phyloP scores from a whole-genome alignment of 2,888 invertebrate genomes.

The Tetanocera ferruginea region DNA sequence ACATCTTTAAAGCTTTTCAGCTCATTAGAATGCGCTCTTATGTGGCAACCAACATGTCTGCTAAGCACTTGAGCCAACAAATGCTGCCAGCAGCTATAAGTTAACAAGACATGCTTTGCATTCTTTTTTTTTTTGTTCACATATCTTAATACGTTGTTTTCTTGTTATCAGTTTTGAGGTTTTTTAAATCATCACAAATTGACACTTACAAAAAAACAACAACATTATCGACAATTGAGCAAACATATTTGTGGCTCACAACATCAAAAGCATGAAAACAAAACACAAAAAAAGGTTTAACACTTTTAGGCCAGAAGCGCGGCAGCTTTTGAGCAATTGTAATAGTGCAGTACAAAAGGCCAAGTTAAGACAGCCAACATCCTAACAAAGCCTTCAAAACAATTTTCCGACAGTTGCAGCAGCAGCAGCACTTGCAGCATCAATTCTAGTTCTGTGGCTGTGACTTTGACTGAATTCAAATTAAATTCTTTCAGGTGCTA shows the following conservation, averaged over 20 bases:
- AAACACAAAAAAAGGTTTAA: neutral
- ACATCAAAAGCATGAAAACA: neutral
- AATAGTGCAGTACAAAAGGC: neutral
- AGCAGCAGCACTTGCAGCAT: constrained; percentile 2
- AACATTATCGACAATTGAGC: constrained; percentile 5
- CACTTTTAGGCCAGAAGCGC: constrained; percentile 16
- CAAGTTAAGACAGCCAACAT: neutral
- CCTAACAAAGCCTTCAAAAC: constrained; percentile 6
- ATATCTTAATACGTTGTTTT: neutral
- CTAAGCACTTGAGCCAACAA: neutral
- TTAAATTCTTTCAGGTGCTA: constrained; percentile 18
- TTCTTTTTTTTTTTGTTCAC: neutral
- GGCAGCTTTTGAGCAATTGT: constrained; percentile 2
- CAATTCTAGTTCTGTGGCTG: constrained; percentile 5
- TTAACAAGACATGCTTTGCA: neutral
- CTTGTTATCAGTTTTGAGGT: neutral
- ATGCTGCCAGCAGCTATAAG: neutral
- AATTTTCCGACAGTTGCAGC: neutral
- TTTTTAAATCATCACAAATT: neutral
- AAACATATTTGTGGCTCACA: neutral
- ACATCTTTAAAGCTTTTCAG: no score
- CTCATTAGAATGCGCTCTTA: neutral
- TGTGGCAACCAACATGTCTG: neutral
- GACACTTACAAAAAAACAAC: constrained; percentile 12
- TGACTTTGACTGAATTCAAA: neutral